Percentiles rank a stretch among this genome's conserved stretches.
Evolutionary conservation across 92 coral and sea anemone genomes (phyloP).

Genomic region (Ricordea florida): DNA sequence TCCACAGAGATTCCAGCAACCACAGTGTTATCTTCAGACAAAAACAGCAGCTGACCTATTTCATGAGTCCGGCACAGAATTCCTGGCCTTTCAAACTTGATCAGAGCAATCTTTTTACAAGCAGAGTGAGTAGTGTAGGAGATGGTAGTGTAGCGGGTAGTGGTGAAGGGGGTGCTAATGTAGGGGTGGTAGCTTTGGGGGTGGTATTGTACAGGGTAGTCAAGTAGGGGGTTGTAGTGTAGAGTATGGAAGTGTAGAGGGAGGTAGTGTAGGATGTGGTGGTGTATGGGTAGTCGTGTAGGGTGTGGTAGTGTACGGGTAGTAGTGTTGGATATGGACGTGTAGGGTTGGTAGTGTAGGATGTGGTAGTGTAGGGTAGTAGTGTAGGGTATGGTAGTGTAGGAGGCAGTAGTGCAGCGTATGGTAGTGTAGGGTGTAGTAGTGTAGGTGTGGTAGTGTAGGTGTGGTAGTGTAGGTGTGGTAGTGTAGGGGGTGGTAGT

Average conservation of each 20-base stretch:
- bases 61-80: constrained; percentile 18
- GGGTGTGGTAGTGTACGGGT: too few relatives aligned
- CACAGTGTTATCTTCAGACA: constrained; percentile 24
- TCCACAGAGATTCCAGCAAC: background rate
- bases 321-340: too few relatives aligned
- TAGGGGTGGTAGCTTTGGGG: background rate
- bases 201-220: too few relatives aligned
- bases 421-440: too few relatives aligned
- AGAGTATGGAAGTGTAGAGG: background rate
- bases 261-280: too few relatives aligned
- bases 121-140: constrained; percentile 6
- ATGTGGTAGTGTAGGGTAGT: background rate
- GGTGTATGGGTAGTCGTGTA: too few relatives aligned
- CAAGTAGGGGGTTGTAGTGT: background rate
- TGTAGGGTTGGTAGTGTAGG: too few relatives aligned
- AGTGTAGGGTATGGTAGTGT: too few relatives aligned
- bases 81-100: constrained; percentile 37
- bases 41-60: constrained; percentile 67
- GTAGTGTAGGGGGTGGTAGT: background rate
- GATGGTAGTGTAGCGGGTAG: background rate
- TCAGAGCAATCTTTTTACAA: constrained; percentile 19
- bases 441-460: too few relatives aligned
- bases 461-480: too few relatives aligned
- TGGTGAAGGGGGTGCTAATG: background rate
- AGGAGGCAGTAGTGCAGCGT: too few relatives aligned